These are phyloP conservation scores for Pogoniulus pusillus DNA, from an alignment of 2,797 vertebrate species.

Conservation along the genomic window DNA sequence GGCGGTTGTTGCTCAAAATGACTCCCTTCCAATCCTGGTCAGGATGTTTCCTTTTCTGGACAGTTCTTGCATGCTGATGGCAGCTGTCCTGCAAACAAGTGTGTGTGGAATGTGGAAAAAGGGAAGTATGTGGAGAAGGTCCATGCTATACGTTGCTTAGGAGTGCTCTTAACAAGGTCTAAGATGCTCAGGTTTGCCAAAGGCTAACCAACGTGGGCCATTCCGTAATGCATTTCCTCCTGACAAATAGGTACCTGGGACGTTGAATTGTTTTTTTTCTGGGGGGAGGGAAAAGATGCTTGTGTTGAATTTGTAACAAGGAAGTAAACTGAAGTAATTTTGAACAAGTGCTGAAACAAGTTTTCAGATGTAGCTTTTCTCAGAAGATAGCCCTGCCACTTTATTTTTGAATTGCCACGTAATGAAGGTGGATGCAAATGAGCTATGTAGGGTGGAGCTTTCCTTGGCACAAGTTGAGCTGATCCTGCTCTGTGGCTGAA, in stretches of 20 bases:
- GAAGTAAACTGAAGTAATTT: neutral
- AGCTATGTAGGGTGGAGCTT: neutral
- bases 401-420: neutral
- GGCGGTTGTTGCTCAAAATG: neutral
- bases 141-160: rapidly evolving
- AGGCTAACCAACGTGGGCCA: rapidly evolving
- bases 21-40: neutral
- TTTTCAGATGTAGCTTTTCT: neutral
- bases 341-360: neutral
- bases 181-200: neutral
- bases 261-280: neutral
- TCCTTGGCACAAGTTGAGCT: neutral
- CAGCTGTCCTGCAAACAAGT: neutral
- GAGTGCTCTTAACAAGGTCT: neutral
- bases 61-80: neutral
- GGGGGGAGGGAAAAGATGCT: neutral
- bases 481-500: neutral
- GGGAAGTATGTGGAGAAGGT: neutral
- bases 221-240: neutral
- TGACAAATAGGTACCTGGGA: neutral
- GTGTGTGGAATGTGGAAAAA: neutral
- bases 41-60: neutral
- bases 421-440: neutral
- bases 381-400: neutral
- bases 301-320: neutral